phyloP scores from a whole-genome alignment of 2,888 invertebrate species.

The Tipula confusa region DNA sequence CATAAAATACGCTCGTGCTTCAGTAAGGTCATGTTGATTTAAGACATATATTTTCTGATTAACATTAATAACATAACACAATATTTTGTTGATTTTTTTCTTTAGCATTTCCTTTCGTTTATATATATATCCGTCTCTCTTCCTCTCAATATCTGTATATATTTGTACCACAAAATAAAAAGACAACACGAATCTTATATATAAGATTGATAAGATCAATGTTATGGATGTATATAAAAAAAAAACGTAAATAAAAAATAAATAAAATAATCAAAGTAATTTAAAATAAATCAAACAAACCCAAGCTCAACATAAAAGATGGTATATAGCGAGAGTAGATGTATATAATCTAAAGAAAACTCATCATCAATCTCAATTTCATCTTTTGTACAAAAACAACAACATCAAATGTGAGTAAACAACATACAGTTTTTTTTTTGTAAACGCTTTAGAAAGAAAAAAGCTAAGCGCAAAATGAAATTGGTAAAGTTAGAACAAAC shows the following conservation, averaged over 20 bases:
- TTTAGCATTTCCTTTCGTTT: neutral
- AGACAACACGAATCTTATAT: neutral
- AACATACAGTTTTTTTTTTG: neutral
- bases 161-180: neutral
- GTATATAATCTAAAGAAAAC: neutral
- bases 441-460: neutral
- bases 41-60: neutral
- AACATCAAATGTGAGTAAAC: neutral
- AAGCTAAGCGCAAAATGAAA: neutral
- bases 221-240: neutral
- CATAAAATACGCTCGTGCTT: neutral
- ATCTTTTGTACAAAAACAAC: neutral
- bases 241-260: neutral
- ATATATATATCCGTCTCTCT: too few relatives aligned
- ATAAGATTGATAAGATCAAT: neutral
- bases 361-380: slow-evolving; percentile 20
- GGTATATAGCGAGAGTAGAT: neutral
- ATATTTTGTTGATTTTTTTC: neutral
- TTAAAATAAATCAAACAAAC: slow-evolving; percentile 20
- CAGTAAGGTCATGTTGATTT: neutral
- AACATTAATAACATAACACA: neutral
- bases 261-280: slow-evolving; percentile 25
- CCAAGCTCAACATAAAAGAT: neutral
- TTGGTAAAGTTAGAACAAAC: neutral
- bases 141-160: neutral